Evolutionary conservation across 2,888 invertebrate species (phyloP).

Genomic region (Drosophila antonietae): DNA sequence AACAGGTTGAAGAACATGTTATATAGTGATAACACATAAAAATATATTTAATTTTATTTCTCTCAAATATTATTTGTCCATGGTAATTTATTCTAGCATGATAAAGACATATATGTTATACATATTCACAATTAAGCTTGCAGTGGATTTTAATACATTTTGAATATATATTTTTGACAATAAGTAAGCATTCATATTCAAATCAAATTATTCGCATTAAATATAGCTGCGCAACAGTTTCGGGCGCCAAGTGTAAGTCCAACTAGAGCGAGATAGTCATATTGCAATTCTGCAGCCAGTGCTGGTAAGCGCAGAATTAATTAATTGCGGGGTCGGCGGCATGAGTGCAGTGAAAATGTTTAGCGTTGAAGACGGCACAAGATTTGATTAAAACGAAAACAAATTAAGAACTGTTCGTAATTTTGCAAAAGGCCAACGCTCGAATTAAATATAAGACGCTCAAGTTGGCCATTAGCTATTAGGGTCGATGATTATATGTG

Average conservation of each 20-base stretch:
- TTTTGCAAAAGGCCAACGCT: conserved; percentile 34
- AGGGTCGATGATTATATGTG: conserved; percentile 5
- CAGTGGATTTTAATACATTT: not conserved
- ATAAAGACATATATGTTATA: not conserved
- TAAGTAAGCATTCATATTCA: conserved; percentile 1
- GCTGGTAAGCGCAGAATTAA: conserved; percentile 54
- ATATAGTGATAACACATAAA: not conserved
- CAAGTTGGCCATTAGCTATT: conserved; percentile 7
- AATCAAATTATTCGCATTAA: conserved; percentile 11
- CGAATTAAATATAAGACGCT: conserved; percentile 9
- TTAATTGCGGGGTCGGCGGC: conserved; percentile 66
- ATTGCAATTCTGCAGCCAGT: conserved; percentile 61
- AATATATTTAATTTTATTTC: not conserved
- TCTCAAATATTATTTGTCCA: no score
- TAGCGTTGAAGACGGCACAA: conserved; percentile 72
- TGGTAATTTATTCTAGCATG: not conserved
- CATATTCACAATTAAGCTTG: not conserved
- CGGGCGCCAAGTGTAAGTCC: conserved; percentile 40
- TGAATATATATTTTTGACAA: not conserved
- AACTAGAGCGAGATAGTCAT: conserved; percentile 42
- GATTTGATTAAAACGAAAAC: conserved; percentile 65
- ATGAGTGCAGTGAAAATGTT: conserved; percentile 73
- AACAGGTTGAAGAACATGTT: not conserved
- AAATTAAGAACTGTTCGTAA: conserved; percentile 54
- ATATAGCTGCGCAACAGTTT: conserved; percentile 38